Percentiles rank a stretch among this genome's conserved stretches.
These are phyloP conservation scores for Hirudinaria manillensis DNA, from an alignment of 2,888 invertebrate genomes.

Conservation along the genomic window DNA sequence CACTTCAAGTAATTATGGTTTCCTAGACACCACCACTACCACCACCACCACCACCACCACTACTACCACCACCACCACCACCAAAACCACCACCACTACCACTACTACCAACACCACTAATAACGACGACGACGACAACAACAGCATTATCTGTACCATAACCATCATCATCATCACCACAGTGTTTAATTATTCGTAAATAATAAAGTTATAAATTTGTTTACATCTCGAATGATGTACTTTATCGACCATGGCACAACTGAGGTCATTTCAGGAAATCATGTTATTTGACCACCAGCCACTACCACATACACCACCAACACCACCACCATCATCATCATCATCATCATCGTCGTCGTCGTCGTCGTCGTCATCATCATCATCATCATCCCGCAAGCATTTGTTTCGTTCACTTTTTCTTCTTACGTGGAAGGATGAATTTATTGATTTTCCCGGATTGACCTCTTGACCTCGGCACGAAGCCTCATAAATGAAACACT, in stretches of 20 bases:
- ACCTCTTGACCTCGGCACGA: background rate
- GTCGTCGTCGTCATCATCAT: background rate
- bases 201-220: no score
- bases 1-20: no score
- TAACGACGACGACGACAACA: background rate
- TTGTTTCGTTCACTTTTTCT: background rate
- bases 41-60: background rate
- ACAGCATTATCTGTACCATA: background rate
- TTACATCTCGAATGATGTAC: no score
- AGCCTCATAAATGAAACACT: background rate
- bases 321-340: background rate
- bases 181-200: no score
- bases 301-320: background rate
- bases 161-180: background rate
- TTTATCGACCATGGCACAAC: no score
- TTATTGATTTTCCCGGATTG: constrained; percentile 14
- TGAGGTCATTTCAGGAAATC: no score
- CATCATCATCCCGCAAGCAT: background rate
- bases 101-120: background rate
- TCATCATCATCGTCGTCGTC: background rate
- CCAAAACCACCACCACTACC: background rate
- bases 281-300: no score
- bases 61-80: background rate
- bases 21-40: no score
- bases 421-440: background rate